Evolutionary conservation across 2,113 vertebrate species (phyloP), one percentile per base, ranked within the genome.

Genomic region (Vulpes vulpes): DNA sequence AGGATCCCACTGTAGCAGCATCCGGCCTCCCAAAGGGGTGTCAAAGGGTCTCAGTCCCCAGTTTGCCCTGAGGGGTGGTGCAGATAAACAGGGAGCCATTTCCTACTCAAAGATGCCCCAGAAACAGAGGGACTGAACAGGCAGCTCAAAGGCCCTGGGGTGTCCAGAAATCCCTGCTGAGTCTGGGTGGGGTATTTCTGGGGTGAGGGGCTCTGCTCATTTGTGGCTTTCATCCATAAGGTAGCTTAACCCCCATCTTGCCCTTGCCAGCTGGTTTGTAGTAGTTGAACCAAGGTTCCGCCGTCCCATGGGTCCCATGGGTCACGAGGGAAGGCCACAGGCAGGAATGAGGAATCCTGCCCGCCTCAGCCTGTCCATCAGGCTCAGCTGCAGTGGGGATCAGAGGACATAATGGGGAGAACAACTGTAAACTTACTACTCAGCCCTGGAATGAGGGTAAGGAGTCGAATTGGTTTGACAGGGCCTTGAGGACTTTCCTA

Each of bases 211-310:
- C 83, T 79, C 62, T 38, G 17, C 62, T 71, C 90, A 32, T 76
- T 83, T 95, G 94, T 97, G 97, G 95, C 96, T 97, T 96, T 97
- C 94, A 92, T 96, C 94, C 95, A 2, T 93, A 85, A 71, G 92
- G 96, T 65, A 53, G 92, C 82, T 90, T 89, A n/a, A 69, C 53
- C 59, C 76, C 89, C 27, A 35, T 55, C 51, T 23, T 64, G 80
- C 57, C 74, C 87, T 62, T 14, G 73, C 55, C 2, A 1, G 87
- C 95, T 93, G 60, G 59, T 49, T 73, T 65, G 71, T 12, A 78
- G 79, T 51, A 49, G 81, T 62, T 32, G 94, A 95, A 85, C 78
- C 53, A 27, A 87, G 71, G 93, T 57, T 16, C 55, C 67, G 80
- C 32, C 19, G 35, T 80, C 62, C 71, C 83, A 35, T 64, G 86